phyloP scores from a whole-genome alignment of 37 sponge, comb jelly and placozoan genomes.

The Petrosia ficiformis region DNA sequence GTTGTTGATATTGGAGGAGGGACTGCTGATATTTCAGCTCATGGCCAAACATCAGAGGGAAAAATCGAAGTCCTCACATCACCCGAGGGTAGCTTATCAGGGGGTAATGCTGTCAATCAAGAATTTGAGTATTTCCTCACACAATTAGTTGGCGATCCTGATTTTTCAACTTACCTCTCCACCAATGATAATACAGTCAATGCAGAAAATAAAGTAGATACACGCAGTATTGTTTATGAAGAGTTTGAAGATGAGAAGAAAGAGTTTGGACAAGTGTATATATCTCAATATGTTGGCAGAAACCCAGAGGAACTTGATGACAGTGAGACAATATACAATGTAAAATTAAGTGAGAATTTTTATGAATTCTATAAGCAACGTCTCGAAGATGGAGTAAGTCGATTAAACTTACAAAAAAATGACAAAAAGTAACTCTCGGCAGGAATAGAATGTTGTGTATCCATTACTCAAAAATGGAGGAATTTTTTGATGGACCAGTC shows the following conservation, averaged over 20 bases:
- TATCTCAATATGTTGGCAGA: too few relatives aligned
- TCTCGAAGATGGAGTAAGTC: background rate
- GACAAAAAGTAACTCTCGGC: background rate
- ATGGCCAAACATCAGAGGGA: background rate
- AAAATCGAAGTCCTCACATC: constrained; percentile 2
- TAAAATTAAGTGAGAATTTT: background rate
- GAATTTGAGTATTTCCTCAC: constrained; percentile 1
- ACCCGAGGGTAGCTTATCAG: constrained; percentile 13
- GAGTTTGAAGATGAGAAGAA: constrained; percentile 21
- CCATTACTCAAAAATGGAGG: constrained; percentile 6
- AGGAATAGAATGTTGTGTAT: background rate
- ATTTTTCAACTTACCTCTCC: background rate
- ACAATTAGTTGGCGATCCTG: constrained; percentile 1
- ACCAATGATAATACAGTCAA: background rate
- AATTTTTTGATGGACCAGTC: constrained; percentile 7
- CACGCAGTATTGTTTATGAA: background rate
- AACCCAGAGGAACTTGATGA: background rate
- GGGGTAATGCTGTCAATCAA: constrained; percentile 17
- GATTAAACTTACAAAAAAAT: background rate
- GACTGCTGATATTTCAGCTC: constrained; percentile 29
- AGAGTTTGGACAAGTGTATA: constrained; percentile 8
- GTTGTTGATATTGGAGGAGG: constrained; percentile 44
- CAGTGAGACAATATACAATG: background rate
- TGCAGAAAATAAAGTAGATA: constrained; percentile 3
- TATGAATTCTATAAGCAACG: background rate